These are phyloP conservation scores for Neodiprion virginianus DNA, from an alignment of 1,140 invertebrate genomes.

Conservation along the genomic window DNA sequence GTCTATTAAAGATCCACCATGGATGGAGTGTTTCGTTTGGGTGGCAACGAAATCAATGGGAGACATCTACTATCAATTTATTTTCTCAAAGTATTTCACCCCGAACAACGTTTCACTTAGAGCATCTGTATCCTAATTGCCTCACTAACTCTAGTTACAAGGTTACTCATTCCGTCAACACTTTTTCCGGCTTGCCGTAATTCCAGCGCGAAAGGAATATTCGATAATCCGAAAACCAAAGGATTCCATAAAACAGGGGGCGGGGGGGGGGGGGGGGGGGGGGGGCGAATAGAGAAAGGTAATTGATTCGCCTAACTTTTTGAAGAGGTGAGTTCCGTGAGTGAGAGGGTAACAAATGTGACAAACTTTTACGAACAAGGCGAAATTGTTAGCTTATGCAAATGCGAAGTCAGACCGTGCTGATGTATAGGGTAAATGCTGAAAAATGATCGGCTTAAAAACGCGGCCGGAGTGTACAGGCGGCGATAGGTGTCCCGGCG, in stretches of 20 bases:
- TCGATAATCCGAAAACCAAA: not conserved
- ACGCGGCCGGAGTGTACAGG: slow-evolving; percentile 55
- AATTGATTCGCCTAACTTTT: not conserved
- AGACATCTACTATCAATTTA: not conserved
- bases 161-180: too few relatives aligned
- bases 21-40: too few relatives aligned
- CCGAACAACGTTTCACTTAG: too few relatives aligned
- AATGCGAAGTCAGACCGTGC: slow-evolving; percentile 39
- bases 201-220: too few relatives aligned
- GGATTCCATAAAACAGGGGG: not conserved
- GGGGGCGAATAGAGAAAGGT: not conserved
- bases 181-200: too few relatives aligned
- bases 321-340: too few relatives aligned
- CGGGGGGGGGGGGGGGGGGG: not conserved
- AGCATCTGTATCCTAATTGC: too few relatives aligned
- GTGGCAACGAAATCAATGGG: not conserved
- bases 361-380: slow-evolving; percentile 1
- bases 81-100: too few relatives aligned
- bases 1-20: too few relatives aligned
- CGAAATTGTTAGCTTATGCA: slow-evolving; percentile 50
- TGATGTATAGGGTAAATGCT: slow-evolving; percentile 57
- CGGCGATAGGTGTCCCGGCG: slow-evolving; percentile 51
- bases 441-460: slow-evolving; percentile 60
- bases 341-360: not conserved
- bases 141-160: too few relatives aligned